Percentiles rank a stretch among this genome's conserved stretches.
These are phyloP conservation scores for Orius laevigatus DNA, from an alignment of 1,140 invertebrate species.

Conservation along the genomic window DNA sequence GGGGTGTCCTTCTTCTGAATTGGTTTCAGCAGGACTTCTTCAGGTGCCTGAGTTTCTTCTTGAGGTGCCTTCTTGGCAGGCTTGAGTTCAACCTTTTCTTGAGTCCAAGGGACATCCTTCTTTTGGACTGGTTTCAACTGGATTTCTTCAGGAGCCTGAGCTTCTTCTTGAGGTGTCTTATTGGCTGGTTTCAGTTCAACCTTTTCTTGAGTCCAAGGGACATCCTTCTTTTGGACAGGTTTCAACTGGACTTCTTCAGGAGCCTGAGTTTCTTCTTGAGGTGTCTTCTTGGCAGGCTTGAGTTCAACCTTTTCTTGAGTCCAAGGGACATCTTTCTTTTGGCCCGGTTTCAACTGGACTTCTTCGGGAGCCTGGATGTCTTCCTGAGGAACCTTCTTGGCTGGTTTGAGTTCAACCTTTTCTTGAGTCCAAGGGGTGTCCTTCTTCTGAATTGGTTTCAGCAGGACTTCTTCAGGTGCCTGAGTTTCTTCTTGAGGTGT, in stretches of 20 bases:
- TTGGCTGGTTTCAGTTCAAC: slow-evolving; percentile 24
- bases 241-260: slow-evolving; percentile 11
- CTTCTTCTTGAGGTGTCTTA: slow-evolving; percentile 17
- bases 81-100: slow-evolving; percentile 1
- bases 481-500: background rate
- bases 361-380: slow-evolving; percentile 13
- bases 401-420: slow-evolving; percentile 6
- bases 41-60: background rate
- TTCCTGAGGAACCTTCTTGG: background rate
- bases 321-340: slow-evolving; percentile 13
- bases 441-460: slow-evolving; percentile 16
- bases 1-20: slow-evolving; percentile 21
- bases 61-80: background rate
- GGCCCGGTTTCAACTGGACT: slow-evolving; percentile 9
- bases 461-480: slow-evolving; percentile 14
- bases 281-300: background rate
- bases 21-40: slow-evolving; percentile 4
- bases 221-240: slow-evolving; percentile 12
- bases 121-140: background rate
- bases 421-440: slow-evolving; percentile 14
- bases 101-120: background rate
- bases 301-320: slow-evolving; percentile 15
- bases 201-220: slow-evolving; percentile 26
- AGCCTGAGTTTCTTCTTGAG: slow-evolving; percentile 8
- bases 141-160: background rate